phyloP scores from a whole-genome alignment of 2,797 vertebrate species.

The Nasua narica region DNA sequence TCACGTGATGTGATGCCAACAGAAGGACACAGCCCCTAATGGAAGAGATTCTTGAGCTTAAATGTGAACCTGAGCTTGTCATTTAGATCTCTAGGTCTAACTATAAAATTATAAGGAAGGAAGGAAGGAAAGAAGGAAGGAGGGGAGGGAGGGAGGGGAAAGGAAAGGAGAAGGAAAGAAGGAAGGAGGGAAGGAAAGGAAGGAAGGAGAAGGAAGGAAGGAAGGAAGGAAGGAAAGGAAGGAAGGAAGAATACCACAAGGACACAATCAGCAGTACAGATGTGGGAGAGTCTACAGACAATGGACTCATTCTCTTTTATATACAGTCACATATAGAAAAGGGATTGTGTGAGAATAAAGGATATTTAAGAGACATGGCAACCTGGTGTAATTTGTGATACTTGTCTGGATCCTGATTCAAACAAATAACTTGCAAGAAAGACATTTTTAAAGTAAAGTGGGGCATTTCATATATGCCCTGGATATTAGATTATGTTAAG shows the following conservation, averaged over 20 bases:
- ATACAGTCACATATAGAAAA: fast-evolving
- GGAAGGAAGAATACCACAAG: neutral
- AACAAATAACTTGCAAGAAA: neutral
- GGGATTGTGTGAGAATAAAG: fast-evolving
- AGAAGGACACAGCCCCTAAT: neutral
- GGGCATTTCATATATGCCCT: neutral
- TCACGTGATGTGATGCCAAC: neutral
- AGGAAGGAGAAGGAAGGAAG: too few species aligned
- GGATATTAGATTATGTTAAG: neutral
- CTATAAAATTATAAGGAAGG: neutral
- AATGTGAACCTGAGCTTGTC: neutral
- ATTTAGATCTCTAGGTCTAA: neutral
- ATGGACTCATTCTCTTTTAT: neutral
- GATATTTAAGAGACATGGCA: neutral
- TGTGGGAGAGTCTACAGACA: neutral
- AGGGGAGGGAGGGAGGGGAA: too few species aligned
- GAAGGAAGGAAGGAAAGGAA: too few species aligned
- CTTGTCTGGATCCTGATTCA: neutral
- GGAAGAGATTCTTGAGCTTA: neutral
- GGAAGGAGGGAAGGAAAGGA: too few species aligned
- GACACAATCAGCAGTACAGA: neutral
- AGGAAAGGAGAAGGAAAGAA: too few species aligned
- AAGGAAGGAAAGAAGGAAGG: too few species aligned
- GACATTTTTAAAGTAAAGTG: neutral
- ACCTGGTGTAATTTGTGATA: neutral